Conservation (phyloP, 2,797 vertebrate genomes). For the Hemitrygon akajei region DNA sequence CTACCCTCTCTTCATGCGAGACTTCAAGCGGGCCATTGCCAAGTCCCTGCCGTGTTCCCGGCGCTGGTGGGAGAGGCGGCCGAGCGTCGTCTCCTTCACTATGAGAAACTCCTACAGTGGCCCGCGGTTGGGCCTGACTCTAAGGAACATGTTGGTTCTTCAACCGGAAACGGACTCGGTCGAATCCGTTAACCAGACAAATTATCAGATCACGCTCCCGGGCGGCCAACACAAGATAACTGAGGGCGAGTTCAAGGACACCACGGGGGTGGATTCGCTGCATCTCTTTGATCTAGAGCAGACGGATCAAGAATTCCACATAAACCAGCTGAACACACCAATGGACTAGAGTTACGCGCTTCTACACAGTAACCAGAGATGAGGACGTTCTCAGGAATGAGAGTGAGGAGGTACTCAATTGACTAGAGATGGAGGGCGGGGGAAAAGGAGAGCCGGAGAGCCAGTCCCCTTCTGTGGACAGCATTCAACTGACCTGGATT, state of each 20-base stretch:
- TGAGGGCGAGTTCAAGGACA: slow-evolving; percentile 43
- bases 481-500: too few species aligned
- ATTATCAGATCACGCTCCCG: slow-evolving; percentile 44
- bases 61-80: slow-evolving; percentile 50
- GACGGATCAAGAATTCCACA: slow-evolving; percentile 50
- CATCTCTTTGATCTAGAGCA: slow-evolving; percentile 66
- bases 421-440: neutral
- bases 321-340: slow-evolving; percentile 59
- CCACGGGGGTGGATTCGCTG: slow-evolving; percentile 51
- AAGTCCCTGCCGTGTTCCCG: slow-evolving; percentile 76
- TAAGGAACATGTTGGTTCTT: slow-evolving; percentile 55
- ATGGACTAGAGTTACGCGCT: slow-evolving; percentile 42
- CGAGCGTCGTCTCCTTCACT: slow-evolving; percentile 76
- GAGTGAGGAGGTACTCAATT: accelerated
- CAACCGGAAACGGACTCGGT: slow-evolving; percentile 61
- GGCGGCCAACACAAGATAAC: neutral
- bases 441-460: neutral
- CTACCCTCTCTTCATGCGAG: slow-evolving; percentile 94
- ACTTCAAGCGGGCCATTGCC: slow-evolving; percentile 90
- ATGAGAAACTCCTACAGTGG: slow-evolving; percentile 84
- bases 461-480: neutral
- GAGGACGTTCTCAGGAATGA: neutral
- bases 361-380: too few species aligned
- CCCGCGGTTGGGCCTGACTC: slow-evolving; percentile 49
- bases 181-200: slow-evolving; percentile 55